Conservation (phyloP, 2,888 invertebrate genomes). For the Polydrusus tereticollis region DNA sequence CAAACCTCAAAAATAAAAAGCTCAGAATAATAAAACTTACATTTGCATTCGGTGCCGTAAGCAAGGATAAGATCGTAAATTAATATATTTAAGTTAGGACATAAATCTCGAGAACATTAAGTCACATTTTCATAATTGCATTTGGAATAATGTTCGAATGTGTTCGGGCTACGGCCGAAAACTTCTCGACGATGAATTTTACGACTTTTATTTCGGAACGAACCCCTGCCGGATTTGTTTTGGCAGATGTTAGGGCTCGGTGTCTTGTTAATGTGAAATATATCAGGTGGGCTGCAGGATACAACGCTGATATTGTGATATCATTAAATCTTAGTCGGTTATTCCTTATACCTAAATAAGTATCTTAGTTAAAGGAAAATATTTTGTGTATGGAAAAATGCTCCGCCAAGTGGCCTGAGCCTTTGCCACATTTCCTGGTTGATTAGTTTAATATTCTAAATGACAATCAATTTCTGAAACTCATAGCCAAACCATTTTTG, state of each 20-base stretch:
- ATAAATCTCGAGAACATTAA: constrained; percentile 67
- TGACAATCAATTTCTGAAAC: too few relatives aligned
- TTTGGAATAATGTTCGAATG: constrained; percentile 58
- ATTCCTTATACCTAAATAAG: too few relatives aligned
- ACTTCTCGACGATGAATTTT: constrained; percentile 37
- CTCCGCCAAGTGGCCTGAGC: too few relatives aligned
- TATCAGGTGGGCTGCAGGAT: constrained; percentile 32
- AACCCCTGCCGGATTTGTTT: constrained; percentile 55
- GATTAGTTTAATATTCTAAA: too few relatives aligned
- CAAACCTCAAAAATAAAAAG: constrained; percentile 43
- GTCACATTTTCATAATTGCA: constrained; percentile 68
- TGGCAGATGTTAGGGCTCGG: constrained; percentile 54
- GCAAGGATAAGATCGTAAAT: constrained; percentile 66
- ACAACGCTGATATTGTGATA: background rate
- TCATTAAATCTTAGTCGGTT: too few relatives aligned
- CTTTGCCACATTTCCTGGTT: too few relatives aligned
- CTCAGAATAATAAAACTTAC: constrained; percentile 52
- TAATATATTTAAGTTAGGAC: constrained; percentile 67
- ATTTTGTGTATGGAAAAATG: too few relatives aligned
- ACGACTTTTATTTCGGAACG: constrained; percentile 33
- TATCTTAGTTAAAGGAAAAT: too few relatives aligned
- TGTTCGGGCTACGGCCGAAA: constrained; percentile 24
- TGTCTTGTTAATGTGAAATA: constrained; percentile 49
- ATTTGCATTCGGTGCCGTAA: constrained; percentile 58
- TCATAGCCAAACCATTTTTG: too few relatives aligned